A percentile compares a stretch with the other conserved stretches of the same genome.
These are phyloP conservation scores for Otocyon megalotis DNA, from an alignment of 2,113 vertebrate species.

Conservation along the genomic window DNA sequence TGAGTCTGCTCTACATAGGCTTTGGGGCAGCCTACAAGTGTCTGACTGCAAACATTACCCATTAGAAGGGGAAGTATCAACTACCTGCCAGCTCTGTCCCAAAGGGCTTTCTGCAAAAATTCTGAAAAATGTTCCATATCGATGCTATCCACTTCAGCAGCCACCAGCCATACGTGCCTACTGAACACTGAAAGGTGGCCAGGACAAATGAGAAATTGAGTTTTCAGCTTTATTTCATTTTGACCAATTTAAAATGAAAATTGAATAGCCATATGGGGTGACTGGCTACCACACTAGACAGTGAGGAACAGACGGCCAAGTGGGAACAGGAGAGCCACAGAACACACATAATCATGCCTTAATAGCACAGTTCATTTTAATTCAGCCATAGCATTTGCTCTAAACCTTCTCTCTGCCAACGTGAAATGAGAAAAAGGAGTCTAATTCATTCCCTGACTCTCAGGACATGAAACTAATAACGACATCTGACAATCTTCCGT, in stretches of 20 bases:
- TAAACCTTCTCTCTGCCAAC: neutral
- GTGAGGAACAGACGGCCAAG: neutral
- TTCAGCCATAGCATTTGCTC: too few species aligned
- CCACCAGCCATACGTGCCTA: neutral
- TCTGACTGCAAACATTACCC: constrained; percentile 8
- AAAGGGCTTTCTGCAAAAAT: neutral
- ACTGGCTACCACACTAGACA: neutral
- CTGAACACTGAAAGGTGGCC: neutral
- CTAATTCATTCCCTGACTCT: fast-evolving
- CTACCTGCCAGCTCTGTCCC: neutral
- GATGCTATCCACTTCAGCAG: neutral
- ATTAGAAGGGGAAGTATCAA: neutral
- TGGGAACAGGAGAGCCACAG: neutral
- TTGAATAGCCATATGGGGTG: neutral
- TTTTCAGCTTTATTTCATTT: neutral
- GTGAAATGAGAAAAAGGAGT: neutral
- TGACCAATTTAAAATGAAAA: neutral
- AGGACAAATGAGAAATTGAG: neutral
- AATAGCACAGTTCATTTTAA: neutral
- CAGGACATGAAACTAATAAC: neutral
- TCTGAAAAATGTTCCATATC: neutral
- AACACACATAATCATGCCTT: neutral
- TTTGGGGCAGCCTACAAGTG: neutral
- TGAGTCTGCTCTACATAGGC: neutral
- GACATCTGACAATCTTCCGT: neutral